Evolutionary conservation across 1,140 invertebrate genomes (phyloP), one percentile per base, ranked within the genome.

Genomic region (Scaptodrosophila lebanonensis): DNA sequence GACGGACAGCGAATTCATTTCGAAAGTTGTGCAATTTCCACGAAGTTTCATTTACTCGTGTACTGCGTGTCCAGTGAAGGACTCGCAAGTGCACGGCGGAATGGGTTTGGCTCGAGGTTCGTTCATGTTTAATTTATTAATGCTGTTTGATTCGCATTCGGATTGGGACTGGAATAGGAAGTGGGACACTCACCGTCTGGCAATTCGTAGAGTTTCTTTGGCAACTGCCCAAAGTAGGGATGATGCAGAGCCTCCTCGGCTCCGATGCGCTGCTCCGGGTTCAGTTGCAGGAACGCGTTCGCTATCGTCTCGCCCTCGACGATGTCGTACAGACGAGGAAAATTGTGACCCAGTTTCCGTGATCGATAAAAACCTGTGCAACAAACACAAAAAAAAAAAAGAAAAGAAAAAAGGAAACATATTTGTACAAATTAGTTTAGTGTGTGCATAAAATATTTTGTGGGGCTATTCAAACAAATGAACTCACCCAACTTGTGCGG

Each of bases 221-320:
- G 96, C 87, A 98, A 91, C 71, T 93, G 92, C 56, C 91, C 89
- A 89, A 98, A 99, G 88, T 98, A 99, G 66, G 92, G 89, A 88
- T 99, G 97, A 58, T 90, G 89, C 85, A 98, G 91, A 20, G 97
- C 97, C 53, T 93, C 90, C 42, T 94, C 91, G 29, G 98, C 97
- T 40, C 95, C 93, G 85, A 98, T 92, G 86, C 98, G 91, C 67
- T 93, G 89, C 79, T 91, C 88, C 18, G 97, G 97, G 89, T 97
- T 94, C 48, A 98, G 91, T 90, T 98, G 91, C 45, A 98, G 90
- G 66, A 98, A 91, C 56, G 92, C 90, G 42, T 91, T 91, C 39
- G 96, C 96, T 88, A 98, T 92, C 66, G 91, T 91, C 88, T 98
- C 96, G 57, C 95, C 95, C 88, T 96, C 92, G 51, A 93, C 88